These are phyloP conservation scores for Brachionus sp. DNA, from an alignment of 1,140 invertebrate species.

Conservation along the genomic window DNA sequence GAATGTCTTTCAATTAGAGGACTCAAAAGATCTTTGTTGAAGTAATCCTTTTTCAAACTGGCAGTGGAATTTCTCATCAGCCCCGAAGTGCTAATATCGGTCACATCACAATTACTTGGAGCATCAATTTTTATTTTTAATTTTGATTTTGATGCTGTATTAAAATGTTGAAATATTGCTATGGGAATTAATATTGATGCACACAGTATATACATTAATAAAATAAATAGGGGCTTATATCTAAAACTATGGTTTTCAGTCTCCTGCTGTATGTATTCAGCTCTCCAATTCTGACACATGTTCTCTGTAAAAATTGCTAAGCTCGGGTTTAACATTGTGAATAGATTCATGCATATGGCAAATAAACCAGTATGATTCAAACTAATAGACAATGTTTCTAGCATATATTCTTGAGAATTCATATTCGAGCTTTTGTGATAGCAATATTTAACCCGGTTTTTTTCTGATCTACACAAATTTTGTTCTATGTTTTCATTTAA, in stretches of 20 bases:
- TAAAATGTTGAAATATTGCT: background rate
- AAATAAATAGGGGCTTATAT: conserved; percentile 19
- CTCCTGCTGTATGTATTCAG: background rate
- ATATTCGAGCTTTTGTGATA: background rate
- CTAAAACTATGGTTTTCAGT: background rate
- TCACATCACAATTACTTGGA: background rate
- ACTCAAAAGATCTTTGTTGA: conserved; percentile 13
- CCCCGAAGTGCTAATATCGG: background rate
- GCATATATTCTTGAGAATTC: background rate
- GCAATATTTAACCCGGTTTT: background rate
- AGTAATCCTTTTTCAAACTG: background rate
- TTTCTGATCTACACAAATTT: background rate
- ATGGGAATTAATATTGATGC: background rate
- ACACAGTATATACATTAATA: conserved; percentile 35
- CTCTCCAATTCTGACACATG: conserved; percentile 2
- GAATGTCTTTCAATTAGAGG: background rate
- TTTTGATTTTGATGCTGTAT: background rate
- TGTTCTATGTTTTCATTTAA: background rate
- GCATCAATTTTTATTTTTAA: background rate
- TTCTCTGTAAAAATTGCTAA: background rate
- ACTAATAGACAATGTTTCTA: background rate
- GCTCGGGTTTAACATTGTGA: background rate
- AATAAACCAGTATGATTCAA: background rate
- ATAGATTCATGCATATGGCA: background rate
- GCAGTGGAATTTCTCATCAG: background rate